phyloP scores from a whole-genome alignment of 2,113 vertebrate species.

The Podarcis raffonei region DNA sequence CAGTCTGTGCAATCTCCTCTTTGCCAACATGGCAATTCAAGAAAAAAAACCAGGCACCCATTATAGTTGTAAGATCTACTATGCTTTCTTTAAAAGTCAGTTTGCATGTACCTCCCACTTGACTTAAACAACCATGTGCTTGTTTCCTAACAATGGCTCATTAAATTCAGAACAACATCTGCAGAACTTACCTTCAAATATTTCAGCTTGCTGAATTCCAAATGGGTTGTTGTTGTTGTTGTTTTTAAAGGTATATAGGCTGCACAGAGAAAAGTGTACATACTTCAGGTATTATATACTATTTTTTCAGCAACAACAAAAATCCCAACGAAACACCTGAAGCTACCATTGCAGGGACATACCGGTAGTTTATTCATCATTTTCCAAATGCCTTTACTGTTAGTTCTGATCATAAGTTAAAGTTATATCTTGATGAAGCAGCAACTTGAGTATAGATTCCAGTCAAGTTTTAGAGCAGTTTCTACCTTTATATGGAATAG shows the following conservation, averaged over 20 bases:
- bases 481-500: background rate
- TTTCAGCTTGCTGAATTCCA: conserved; percentile 73
- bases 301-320: conserved; percentile 53
- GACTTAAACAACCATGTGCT: conserved; percentile 69
- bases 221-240: conserved; percentile 54
- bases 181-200: conserved; percentile 81
- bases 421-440: conserved; percentile 53
- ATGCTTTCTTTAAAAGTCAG: conserved; percentile 72
- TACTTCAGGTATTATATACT: background rate
- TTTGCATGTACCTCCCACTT: conserved; percentile 69
- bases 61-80: conserved; percentile 72
- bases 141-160: conserved; percentile 78
- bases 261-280: conserved; percentile 69
- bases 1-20: conserved; percentile 64
- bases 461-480: conserved; percentile 19
- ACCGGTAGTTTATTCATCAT: conserved; percentile 46
- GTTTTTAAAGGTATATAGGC: conserved; percentile 66
- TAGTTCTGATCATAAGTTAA: conserved; percentile 53
- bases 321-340: conserved; percentile 45
- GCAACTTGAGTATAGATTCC: conserved; percentile 28
- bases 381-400: conserved; percentile 35
- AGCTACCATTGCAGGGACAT: conserved; percentile 34
- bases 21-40: conserved; percentile 75
- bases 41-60: conserved; percentile 69
- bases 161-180: conserved; percentile 79